A percentile compares a stretch with the other conserved stretches of the same genome.
phyloP scores from a whole-genome alignment of 1,140 invertebrate genomes.

The Magallana angulata region DNA sequence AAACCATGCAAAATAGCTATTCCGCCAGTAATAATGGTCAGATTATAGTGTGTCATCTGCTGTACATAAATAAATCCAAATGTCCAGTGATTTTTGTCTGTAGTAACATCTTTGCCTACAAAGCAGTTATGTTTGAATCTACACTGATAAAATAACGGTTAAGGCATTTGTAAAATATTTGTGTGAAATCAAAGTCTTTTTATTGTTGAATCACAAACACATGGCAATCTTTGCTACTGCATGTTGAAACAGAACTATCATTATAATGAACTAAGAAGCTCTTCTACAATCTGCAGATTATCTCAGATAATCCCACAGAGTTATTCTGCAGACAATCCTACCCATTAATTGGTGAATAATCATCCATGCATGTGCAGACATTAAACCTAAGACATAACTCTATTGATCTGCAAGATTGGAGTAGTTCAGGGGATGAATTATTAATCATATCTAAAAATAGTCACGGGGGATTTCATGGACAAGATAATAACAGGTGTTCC shows the following conservation, averaged over 20 bases:
- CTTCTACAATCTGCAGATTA: too few species aligned
- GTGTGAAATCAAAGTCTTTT: too few species aligned
- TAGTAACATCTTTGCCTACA: not conserved
- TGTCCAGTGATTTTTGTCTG: not conserved
- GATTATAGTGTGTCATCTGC: not conserved
- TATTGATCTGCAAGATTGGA: not conserved
- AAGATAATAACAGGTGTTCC: conserved; percentile 13
- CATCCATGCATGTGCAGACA: conserved; percentile 30
- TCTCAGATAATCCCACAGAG: too few species aligned
- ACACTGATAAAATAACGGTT: too few species aligned
- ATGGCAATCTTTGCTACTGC: too few species aligned
- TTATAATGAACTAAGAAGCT: too few species aligned
- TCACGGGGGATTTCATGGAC: not conserved
- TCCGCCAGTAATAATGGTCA: not conserved
- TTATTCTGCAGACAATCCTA: not conserved
- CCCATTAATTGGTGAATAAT: not conserved
- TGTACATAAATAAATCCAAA: not conserved
- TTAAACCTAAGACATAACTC: not conserved
- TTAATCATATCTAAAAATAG: conserved; percentile 35
- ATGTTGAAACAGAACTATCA: too few species aligned
- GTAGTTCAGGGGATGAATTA: conserved; percentile 8
- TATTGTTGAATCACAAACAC: too few species aligned
- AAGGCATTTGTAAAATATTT: too few species aligned
- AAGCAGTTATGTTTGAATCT: not conserved
- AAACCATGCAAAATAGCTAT: not conserved